Conservation (phyloP, 53 echinoderm and acorn worm species). For the Stichopus horrens region DNA sequence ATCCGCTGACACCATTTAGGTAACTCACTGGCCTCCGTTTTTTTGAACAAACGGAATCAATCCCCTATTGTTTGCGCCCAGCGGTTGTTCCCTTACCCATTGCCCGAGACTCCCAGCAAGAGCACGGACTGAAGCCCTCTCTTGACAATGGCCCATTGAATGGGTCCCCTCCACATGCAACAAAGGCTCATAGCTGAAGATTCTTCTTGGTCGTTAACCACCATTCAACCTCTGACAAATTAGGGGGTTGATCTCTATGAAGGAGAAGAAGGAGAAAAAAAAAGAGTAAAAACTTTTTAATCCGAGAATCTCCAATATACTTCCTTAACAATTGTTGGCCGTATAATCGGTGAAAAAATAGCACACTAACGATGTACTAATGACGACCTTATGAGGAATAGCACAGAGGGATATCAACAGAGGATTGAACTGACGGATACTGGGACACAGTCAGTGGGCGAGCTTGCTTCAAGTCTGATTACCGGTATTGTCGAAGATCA, state of each 20-base stretch:
- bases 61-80: constrained; percentile 14
- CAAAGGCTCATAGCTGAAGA: background rate
- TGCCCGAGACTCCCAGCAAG: constrained; percentile 20
- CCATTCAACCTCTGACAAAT: constrained; percentile 32
- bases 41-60: constrained; percentile 7
- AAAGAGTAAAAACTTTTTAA: background rate
- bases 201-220: constrained; percentile 11
- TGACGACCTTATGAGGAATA: constrained; percentile 5
- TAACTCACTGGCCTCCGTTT: constrained; percentile 5
- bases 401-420: background rate
- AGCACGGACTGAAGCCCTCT: constrained; percentile 10
- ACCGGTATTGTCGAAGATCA: background rate
- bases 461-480: background rate
- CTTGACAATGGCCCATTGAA: constrained; percentile 9
- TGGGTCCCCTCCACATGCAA: background rate
- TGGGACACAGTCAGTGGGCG: background rate
- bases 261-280: no score
- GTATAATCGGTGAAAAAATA: constrained; percentile 24
- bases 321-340: constrained; percentile 19
- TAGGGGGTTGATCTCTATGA: constrained; percentile 27
- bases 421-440: background rate
- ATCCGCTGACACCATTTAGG: background rate
- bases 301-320: constrained; percentile 16
- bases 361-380: constrained; percentile 8
- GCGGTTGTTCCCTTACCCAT: constrained; percentile 18